phyloP scores from a whole-genome alignment of 2,888 invertebrate genomes.

The Leptinotarsa rubiginosa region DNA sequence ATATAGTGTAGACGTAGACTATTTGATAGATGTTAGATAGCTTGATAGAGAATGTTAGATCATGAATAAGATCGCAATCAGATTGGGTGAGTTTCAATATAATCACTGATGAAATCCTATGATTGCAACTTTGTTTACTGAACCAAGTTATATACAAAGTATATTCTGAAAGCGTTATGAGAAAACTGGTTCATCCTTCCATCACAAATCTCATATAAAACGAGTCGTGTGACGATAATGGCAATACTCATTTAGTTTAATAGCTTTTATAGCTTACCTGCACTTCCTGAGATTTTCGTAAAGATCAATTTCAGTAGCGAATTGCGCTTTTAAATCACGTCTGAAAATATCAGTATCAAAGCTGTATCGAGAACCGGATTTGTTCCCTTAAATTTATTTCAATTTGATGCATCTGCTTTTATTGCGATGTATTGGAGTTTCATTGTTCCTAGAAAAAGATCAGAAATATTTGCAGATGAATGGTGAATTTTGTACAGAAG shows the following conservation, averaged over 20 bases:
- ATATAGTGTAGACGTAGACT: too few species aligned
- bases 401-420: slow-evolving; percentile 4
- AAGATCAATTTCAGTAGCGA: slow-evolving; percentile 18
- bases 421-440: slow-evolving; percentile 4
- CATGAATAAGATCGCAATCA: too few species aligned
- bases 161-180: not conserved
- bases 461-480: slow-evolving; percentile 5
- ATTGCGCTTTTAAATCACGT: slow-evolving; percentile 19
- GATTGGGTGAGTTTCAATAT: too few species aligned
- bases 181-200: slow-evolving; percentile 2
- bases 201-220: slow-evolving; percentile 17
- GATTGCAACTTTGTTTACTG: not conserved
- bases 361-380: slow-evolving; percentile 12
- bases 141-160: not conserved
- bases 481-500: not conserved
- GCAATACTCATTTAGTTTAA: slow-evolving; percentile 15
- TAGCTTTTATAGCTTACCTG: slow-evolving; percentile 15
- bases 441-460: not conserved
- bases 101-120: not conserved
- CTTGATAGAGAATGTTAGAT: not conserved
- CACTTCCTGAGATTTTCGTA: slow-evolving; percentile 20
- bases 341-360: slow-evolving; percentile 17
- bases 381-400: slow-evolving; percentile 21
- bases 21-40: too few species aligned
- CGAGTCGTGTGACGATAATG: slow-evolving; percentile 15